phyloP scores from a whole-genome alignment of 2,113 vertebrate genomes.

The Engystomops pustulosus region DNA sequence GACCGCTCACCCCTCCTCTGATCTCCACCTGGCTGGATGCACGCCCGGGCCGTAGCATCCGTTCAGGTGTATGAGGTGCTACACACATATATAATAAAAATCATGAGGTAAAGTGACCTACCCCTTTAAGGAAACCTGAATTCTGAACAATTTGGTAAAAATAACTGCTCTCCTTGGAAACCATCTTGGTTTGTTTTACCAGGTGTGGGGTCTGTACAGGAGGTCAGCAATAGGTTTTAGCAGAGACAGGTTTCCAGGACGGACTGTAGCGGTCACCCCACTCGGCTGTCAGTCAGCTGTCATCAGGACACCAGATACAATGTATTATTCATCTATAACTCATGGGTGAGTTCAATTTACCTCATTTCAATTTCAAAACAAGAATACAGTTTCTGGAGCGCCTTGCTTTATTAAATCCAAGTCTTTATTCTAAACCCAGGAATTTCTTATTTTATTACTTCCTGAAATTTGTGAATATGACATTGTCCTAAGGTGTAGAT shows the following conservation, averaged over 20 bases:
- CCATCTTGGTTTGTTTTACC: conserved; percentile 31
- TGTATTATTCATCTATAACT: conserved; percentile 59
- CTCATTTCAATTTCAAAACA: conserved; percentile 59
- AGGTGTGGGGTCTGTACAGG: conserved; percentile 2
- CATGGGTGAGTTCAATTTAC: conserved; percentile 48
- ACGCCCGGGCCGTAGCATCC: too few relatives aligned
- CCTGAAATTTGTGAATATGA: neutral
- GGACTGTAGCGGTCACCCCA: conserved; percentile 36
- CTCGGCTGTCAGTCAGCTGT: conserved; percentile 49
- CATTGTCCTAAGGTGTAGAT: conserved; percentile 16
- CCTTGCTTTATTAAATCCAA: conserved; percentile 44
- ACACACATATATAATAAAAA: too few relatives aligned
- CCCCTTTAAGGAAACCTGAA: neutral
- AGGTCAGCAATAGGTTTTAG: conserved; percentile 10
- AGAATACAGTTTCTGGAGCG: conserved; percentile 37
- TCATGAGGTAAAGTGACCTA: too few relatives aligned
- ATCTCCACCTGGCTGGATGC: too few relatives aligned
- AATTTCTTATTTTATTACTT: conserved; percentile 25
- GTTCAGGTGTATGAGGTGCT: too few relatives aligned
- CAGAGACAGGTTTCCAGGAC: conserved; percentile 43
- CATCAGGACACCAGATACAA: conserved; percentile 31
- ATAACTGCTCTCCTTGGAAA: neutral
- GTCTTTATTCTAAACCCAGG: conserved; percentile 6
- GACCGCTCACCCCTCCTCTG: too few relatives aligned
- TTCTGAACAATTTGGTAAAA: neutral